Base-by-base conservation (phyloP, 2,797 vertebrate genomes). In the Podargus strigoides region DNA sequence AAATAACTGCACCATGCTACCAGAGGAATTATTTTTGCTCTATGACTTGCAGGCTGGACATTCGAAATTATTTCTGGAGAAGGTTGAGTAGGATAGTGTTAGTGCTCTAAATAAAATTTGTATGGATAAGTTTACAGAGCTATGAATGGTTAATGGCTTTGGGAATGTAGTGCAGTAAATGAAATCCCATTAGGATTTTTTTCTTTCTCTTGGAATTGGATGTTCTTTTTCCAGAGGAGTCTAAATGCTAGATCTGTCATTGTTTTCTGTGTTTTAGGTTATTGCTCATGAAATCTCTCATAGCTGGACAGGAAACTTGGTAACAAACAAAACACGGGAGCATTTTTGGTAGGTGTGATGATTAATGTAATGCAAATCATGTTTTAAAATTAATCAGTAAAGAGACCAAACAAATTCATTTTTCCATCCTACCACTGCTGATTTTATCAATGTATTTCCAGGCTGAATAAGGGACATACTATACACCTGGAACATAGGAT, bases 271-370 rank as follows among this genome's bases (percentile, higher is more conserved):
- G n/a, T 89, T 96, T 72, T 95, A 99, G 99, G 99, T 99, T 85
- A 99, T 99, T 80, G 99, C 99, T 41, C 99, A 99, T 95, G 99
- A 99, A 98, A 99, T 99, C 96, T 98, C 99, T 73, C 99, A 99
- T 96, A 99, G 99, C 96, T 99, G 99, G 99, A 99, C 99, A 4
- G 99, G 99, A 34, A 99, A 99, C 94, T 98, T 99, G 97, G 99
- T 99, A 94, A 99, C 99, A 94, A 99, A 99, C 96, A 98, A 98
- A 97, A 99, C 99, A 32, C 99, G 99, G 99, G 99, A 99, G 85
- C 98, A 99, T 97, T 99, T 99, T 97, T 99, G 99, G 99, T 99
- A 97, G 75, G 97, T 97, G 34, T 76, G 42, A 87, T 78, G 19
- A 62, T 78, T 69, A 62, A 0, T 67, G 55, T 50, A 60, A 34